phyloP scores from a whole-genome alignment of 2,797 vertebrate species.

The Antennarius maculatus region DNA sequence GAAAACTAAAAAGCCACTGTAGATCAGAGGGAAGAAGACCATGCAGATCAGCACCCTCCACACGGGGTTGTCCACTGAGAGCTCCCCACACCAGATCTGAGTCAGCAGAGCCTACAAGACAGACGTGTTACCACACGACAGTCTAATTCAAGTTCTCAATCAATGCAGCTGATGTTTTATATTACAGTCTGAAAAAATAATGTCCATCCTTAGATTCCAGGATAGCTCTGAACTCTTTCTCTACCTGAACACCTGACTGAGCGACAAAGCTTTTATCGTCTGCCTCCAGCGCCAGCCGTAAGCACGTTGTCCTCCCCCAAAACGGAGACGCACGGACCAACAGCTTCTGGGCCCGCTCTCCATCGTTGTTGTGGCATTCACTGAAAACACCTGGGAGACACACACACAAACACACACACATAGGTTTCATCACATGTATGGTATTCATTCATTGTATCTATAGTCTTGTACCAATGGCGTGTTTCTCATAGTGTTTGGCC shows the following conservation, averaged over 20 bases:
- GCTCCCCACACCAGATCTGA: conserved; percentile 95
- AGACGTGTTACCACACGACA: not conserved
- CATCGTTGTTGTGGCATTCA: conserved; percentile 87
- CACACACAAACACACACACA: conserved; percentile 26
- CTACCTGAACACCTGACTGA: conserved; percentile 87
- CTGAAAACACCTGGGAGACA: conserved; percentile 88
- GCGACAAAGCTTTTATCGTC: conserved; percentile 91
- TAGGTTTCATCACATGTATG: not conserved
- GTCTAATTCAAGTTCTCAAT: not conserved
- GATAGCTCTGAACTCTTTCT: not conserved
- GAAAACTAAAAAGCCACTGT: conserved; percentile 81
- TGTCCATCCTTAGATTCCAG: no score
- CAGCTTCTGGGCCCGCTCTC: conserved; percentile 87
- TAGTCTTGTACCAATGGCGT: conserved; percentile 85
- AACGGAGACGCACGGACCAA: conserved; percentile 86
- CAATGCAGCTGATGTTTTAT: no score
- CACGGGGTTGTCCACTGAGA: conserved; percentile 86
- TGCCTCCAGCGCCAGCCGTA: conserved; percentile 90
- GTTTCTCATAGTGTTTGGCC: conserved; percentile 86
- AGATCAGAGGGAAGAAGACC: conserved; percentile 88
- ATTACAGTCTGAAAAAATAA: no score
- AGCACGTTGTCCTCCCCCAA: conserved; percentile 91
- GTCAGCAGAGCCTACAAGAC: conserved; percentile 88
- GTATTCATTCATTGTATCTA: not conserved
- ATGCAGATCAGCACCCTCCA: conserved; percentile 88